Conservation (phyloP, 2,888 invertebrate species). For the Timema podura region DNA sequence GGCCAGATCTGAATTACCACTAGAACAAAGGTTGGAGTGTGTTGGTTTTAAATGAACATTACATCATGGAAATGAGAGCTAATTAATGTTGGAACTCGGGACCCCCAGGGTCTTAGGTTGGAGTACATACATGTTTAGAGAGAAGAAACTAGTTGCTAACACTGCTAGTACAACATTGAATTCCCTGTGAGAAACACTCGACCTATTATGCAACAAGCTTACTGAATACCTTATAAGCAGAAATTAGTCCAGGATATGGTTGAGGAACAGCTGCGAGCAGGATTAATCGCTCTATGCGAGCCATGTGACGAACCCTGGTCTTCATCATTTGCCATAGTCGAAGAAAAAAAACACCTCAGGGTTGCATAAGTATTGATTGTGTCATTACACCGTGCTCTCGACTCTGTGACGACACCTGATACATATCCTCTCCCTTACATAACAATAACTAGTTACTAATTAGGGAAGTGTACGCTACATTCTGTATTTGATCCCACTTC, state of each 20-base stretch:
- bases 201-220: neutral
- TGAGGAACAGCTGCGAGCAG: neutral
- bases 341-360: neutral
- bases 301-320: neutral
- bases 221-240: neutral
- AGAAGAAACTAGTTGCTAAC: neutral
- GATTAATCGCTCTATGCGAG: neutral
- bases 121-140: neutral
- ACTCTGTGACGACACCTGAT: neutral
- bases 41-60: neutral
- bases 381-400: neutral
- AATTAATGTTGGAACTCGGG: no score
- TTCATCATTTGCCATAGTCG: neutral
- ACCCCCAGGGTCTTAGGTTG: no score
- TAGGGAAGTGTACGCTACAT: neutral
- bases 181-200: neutral
- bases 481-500: neutral
- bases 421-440: neutral
- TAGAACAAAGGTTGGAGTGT: neutral
- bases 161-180: neutral
- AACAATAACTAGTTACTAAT: no score
- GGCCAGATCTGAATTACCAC: neutral
- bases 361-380: neutral
- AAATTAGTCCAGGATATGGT: constrained; percentile 11
- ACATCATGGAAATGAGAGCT: no score